Evolutionary conservation across 2,888 invertebrate species (phyloP), one percentile per base, ranked within the genome.

Genomic region (Dynastes grantii): DNA sequence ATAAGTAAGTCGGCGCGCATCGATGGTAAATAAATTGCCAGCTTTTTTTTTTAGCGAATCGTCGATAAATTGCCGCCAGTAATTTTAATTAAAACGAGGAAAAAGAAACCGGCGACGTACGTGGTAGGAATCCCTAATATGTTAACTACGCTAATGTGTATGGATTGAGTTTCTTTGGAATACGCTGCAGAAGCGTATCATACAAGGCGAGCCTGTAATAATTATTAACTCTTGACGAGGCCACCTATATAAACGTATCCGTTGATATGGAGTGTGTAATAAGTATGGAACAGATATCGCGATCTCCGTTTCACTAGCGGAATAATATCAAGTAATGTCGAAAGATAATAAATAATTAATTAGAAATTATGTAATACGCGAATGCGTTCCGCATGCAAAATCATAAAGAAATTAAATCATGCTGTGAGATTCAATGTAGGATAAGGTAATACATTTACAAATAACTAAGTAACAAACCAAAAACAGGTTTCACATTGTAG

Each of bases 61-160:
- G 61, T 2, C 73, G 61, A 63, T 63, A 75, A 75, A 75, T 49
- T 37, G 61, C 22, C 27, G 61, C n/a, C 29, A 29, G 73, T 75
- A 75, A 75, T 75, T 75, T 61, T 75, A 75, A 75, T 75, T 75
- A 75, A 75, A 75, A 61, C 61, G 55, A 61, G 61, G 68, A 51
- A 51, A 73, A 75, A 75, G 73, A 75, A 75, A 75, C 73, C 61
- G 61, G 68, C 40, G 45, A 29, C 13, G 49, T 40, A 75, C 73
- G 73, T 63, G 73, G 16, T 45, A 55, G 61, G 61, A 75, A 75
- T 75, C 73, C 27, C 51, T 51, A 51, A 68, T 22, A 27, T 51
- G n/a, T 22, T 40, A 6, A 11, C 40, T 40, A 40, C 40, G 29
- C 32, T 63, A 63, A 63, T 65, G 22, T 65, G 13, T 65, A 51